A percentile compares a stretch with the other conserved stretches of the same genome.
phyloP scores from a whole-genome alignment of 1,140 invertebrate species.

The Trichogramma pretiosum region DNA sequence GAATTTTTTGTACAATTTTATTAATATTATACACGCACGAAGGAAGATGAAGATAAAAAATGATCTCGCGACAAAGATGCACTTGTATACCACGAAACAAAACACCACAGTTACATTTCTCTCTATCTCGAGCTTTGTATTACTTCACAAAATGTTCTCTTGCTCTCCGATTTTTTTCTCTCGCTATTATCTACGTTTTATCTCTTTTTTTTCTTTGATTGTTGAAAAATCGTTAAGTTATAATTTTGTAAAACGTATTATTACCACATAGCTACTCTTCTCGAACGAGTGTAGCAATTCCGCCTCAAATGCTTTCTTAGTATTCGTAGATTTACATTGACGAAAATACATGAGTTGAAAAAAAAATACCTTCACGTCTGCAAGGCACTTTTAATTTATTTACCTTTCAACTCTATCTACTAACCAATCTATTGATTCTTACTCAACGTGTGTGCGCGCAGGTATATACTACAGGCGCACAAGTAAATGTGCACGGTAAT shows the following conservation, averaged over 20 bases:
- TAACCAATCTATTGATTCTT: neutral
- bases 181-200: neutral
- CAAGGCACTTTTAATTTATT: conserved; percentile 10
- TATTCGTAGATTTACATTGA: conserved; percentile 41
- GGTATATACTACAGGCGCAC: no score
- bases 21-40: no score
- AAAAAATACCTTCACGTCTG: conserved; percentile 21
- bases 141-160: no score
- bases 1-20: no score
- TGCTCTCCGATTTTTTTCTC: neutral
- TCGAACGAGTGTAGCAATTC: conserved; percentile 32
- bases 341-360: conserved; percentile 41
- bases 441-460: no score
- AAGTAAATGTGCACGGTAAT: no score
- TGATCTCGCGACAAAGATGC: conserved; percentile 16
- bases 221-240: no score
- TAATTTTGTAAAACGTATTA: no score
- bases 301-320: conserved; percentile 40
- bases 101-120: no score
- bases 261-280: no score
- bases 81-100: conserved; percentile 8
- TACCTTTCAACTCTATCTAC: no score
- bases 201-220: no score
- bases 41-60: conserved; percentile 10
- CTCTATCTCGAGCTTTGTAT: conserved; percentile 6